These are phyloP conservation scores for Eulemur mongoz DNA, from an alignment of 2,797 vertebrate genomes.

Conservation along the genomic window DNA sequence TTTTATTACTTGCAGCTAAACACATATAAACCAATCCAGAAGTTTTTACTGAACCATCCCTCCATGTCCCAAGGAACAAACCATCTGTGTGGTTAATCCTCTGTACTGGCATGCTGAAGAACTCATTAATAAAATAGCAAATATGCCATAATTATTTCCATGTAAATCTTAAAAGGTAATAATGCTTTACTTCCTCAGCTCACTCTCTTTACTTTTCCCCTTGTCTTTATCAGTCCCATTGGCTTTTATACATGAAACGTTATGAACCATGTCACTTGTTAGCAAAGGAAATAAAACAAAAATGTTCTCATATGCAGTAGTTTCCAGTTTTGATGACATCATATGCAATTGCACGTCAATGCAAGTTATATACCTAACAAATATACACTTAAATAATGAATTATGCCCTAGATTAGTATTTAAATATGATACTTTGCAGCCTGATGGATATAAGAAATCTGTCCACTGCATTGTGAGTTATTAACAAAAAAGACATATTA, in stretches of 20 bases:
- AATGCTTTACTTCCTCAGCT: not conserved
- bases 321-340: not conserved
- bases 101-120: not conserved
- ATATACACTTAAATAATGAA: not conserved
- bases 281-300: slow-evolving; percentile 43
- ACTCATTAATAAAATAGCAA: not conserved
- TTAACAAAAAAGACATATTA: not conserved
- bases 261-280: slow-evolving; percentile 24
- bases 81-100: not conserved
- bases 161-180: slow-evolving; percentile 17
- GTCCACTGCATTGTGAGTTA: not conserved
- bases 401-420: not conserved
- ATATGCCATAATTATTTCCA: slow-evolving; percentile 3
- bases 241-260: not conserved
- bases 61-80: not conserved
- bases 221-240: not conserved
- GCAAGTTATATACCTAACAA: not conserved
- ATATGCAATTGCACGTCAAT: not conserved
- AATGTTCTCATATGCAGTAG: not conserved
- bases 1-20: not conserved
- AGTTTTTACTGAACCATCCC: not conserved
- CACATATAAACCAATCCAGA: not conserved
- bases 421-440: not conserved
- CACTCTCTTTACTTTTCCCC: not conserved
- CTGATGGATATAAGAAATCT: not conserved